Evolutionary conservation across 2,113 vertebrate genomes (phyloP).

Genomic region (Mus pahari): DNA sequence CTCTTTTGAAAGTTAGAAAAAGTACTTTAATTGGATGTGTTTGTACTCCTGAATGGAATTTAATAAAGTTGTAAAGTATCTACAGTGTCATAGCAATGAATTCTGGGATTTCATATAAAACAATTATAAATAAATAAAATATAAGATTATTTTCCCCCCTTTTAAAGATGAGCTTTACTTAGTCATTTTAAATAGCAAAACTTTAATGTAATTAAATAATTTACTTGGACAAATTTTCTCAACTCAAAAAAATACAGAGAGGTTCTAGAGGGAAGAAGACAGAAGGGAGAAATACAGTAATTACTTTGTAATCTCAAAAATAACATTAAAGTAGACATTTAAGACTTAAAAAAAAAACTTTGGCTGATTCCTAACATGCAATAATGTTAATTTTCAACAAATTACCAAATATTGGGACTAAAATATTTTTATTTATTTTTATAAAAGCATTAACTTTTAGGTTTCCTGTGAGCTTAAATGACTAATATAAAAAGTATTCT

Average conservation of each 20-base stretch:
- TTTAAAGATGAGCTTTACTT: not conserved
- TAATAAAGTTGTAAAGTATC: not conserved
- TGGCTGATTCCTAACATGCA: not conserved
- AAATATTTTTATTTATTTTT: not conserved
- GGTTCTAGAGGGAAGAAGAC: not conserved
- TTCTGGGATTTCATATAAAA: not conserved
- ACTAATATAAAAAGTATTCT: not conserved
- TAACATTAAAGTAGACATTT: too few relatives aligned
- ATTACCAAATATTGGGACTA: not conserved
- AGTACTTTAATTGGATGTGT: not conserved
- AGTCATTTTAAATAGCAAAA: not conserved
- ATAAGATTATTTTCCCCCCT: not conserved
- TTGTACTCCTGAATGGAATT: not conserved
- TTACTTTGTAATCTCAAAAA: not conserved
- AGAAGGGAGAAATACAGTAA: not conserved
- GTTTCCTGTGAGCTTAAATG: not conserved
- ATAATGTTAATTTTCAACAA: not conserved
- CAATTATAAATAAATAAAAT: not conserved
- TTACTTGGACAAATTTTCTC: not conserved
- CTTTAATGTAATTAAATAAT: not conserved
- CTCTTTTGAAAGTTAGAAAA: not conserved
- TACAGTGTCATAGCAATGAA: not conserved
- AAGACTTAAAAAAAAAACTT: not conserved
- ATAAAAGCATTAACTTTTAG: not conserved
- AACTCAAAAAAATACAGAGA: not conserved